phyloP scores from a whole-genome alignment of 2,113 vertebrate genomes.

The Coryphaenoides rupestris region DNA sequence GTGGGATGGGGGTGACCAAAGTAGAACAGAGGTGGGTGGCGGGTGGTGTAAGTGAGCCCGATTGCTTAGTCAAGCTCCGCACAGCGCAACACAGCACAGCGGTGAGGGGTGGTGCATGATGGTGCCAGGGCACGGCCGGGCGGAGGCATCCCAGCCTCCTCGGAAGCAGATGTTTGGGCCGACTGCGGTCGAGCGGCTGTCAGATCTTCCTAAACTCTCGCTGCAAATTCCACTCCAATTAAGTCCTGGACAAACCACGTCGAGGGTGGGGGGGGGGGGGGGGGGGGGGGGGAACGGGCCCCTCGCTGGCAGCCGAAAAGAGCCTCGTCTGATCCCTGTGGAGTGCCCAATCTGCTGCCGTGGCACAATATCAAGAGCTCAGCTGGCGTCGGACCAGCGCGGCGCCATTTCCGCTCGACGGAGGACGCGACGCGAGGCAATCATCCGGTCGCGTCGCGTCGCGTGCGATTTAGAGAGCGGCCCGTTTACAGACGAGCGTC shows the following conservation, averaged over 20 bases:
- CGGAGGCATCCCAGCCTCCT: too few relatives aligned
- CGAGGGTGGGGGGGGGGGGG: constrained; percentile 30
- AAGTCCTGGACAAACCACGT: constrained; percentile 29
- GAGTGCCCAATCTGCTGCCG: constrained; percentile 42
- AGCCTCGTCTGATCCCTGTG: constrained; percentile 37
- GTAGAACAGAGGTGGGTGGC: not conserved
- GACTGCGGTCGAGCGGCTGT: constrained; percentile 41
- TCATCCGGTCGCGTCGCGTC: too few relatives aligned
- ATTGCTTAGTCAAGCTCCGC: constrained; percentile 27
- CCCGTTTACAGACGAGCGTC: too few relatives aligned
- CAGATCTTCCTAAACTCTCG: constrained; percentile 33
- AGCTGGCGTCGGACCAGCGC: constrained; percentile 24
- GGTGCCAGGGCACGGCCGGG: too few relatives aligned
- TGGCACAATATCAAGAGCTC: constrained; percentile 47
- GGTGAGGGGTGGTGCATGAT: not conserved
- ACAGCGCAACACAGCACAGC: constrained; percentile 32
- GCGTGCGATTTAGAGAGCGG: too few relatives aligned
- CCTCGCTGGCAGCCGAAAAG: constrained; percentile 38
- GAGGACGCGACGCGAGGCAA: not conserved
- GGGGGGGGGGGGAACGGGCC: constrained; percentile 1
- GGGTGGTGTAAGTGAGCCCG: not conserved
- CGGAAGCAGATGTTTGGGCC: constrained; percentile 41
- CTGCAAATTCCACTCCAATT: constrained; percentile 54
- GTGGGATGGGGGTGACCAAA: not conserved
- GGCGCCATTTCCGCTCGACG: constrained; percentile 45